Evolutionary conservation across 2,888 invertebrate genomes (phyloP), one percentile per base, ranked within the genome.

Genomic region (Orthonevra nobilis): DNA sequence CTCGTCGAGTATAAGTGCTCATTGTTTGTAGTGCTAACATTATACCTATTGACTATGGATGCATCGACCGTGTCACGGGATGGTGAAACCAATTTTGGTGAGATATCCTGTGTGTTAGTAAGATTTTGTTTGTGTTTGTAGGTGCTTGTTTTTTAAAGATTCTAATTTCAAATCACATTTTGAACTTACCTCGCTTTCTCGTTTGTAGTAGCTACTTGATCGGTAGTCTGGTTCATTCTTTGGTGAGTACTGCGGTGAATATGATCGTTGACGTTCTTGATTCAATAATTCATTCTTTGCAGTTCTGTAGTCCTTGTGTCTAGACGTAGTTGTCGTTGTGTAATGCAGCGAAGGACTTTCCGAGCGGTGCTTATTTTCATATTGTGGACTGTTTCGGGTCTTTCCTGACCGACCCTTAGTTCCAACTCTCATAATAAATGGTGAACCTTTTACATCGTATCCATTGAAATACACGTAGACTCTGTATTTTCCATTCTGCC

Each of bases 391-490:
- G 82, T 88, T 90, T 28, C 91, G 89, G 0, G 91, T 90, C 84
- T 91, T 91, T 7, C 89, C 89, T 2, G 89, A 89, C 28, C 90
- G 88, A 19, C 94, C 92, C 75, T 92, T 92, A 0, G 95, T 93
- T 14, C 96, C 96, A 6, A 96, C 96, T 68, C 96, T 90, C 89
- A 97, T 93, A 85, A 95, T 94, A 85, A 95, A 96, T 19, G 96
- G 96, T 7, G 96, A 96, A 3, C 96, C 97, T 58, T 91, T 90
- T 28, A 92, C 92, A 84, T 96, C 95, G 86, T 94, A 94, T 6
- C 97, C 97, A 87, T 98, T 98, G 89, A 97, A 98, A 86, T 96
- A 97, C 23, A 98, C 93, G 87, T 97, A 97, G 32, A 93, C 93
- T 81, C 94, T 90, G 87, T 95, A 94, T 87, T 95, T 95, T 58